A percentile compares a stretch with the other conserved stretches of the same genome.
phyloP scores from a whole-genome alignment of 2,113 vertebrate species.

The Hyaena hyaena region DNA sequence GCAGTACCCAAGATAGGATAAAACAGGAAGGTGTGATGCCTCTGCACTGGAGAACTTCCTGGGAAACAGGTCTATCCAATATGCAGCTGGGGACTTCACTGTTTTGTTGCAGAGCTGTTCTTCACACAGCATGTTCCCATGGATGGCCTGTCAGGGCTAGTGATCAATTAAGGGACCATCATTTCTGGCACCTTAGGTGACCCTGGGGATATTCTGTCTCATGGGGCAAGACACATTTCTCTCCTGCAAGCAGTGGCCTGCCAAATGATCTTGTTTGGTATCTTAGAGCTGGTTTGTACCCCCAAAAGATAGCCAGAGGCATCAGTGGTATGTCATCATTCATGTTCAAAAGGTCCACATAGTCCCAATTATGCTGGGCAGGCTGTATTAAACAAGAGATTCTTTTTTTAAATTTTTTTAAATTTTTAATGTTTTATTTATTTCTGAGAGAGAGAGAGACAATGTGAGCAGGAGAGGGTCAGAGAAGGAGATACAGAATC shows the following conservation, averaged over 20 bases:
- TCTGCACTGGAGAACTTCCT: not conserved
- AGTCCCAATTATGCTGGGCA: not conserved
- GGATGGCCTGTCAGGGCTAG: rapidly evolving
- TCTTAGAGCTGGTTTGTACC: not conserved
- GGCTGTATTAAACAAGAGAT: not conserved
- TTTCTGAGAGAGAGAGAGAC: too few relatives aligned
- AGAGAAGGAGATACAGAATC: too few relatives aligned
- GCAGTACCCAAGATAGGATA: too few relatives aligned
- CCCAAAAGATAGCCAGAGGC: not conserved
- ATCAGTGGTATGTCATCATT: not conserved
- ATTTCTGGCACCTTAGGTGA: not conserved
- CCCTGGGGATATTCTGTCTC: not conserved
- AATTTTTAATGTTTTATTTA: too few relatives aligned
- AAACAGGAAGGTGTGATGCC: not conserved
- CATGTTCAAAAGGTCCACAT: not conserved
- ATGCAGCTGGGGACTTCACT: not conserved
- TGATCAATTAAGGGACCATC: not conserved
- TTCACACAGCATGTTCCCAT: not conserved
- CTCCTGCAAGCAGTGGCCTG: not conserved
- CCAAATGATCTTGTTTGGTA: not conserved
- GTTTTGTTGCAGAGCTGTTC: not conserved
- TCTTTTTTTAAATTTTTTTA: not conserved
- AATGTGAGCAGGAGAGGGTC: too few relatives aligned
- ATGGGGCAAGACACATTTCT: not conserved
- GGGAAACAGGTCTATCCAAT: not conserved